Base-by-base conservation (phyloP, 2,113 vertebrate genomes). In the Bos indicus region DNA sequence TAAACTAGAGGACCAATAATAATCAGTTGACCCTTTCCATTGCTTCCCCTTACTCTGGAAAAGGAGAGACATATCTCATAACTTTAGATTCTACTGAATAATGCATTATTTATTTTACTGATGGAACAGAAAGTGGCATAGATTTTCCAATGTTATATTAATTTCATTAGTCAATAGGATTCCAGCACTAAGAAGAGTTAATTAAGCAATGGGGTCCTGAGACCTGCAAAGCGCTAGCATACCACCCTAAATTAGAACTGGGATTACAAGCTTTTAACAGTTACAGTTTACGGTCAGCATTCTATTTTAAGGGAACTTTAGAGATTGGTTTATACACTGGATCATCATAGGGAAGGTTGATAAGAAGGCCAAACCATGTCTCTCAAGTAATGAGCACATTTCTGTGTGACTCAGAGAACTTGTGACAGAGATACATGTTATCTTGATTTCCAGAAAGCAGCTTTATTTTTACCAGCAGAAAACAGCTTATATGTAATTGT, bases 391-490 rank as follows among this genome's bases (percentile, higher is more conserved):
- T 3, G 9, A 88, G 2, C 17, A 15, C 17, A 56, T 40, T 54
- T 84, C 7, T 86, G 19, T 85, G 46, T 40, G 71, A 51, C 17
- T 83, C 36, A 97, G 80, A 80, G 52, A 87, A 80, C 3, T 6
- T 48, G 7, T 48, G 89, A 52, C 43, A 78, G 19, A 93, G 67
- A 81, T 78, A 78, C 4, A 28, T 15, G 6, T 17, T 88, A 77
- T 59, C 16, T 54, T 59, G 12, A 81, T 88, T 96, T 12, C 30
- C 12, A 90, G 48, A 94, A 91, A 56, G 30, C 48, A 14, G 33
- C 36, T 97, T 92, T 87, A 85, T 88, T 96, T 92, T 92, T 88
- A 74, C 14, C 84, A 46, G 51, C 17, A 86, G 62, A 62, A 89
- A 91, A 48, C 0, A 86, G 30, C 60, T 62, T 88, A 80, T 64